Base-by-base conservation (phyloP, 2,888 invertebrate genomes). In the Cataglyphis cursor region DNA sequence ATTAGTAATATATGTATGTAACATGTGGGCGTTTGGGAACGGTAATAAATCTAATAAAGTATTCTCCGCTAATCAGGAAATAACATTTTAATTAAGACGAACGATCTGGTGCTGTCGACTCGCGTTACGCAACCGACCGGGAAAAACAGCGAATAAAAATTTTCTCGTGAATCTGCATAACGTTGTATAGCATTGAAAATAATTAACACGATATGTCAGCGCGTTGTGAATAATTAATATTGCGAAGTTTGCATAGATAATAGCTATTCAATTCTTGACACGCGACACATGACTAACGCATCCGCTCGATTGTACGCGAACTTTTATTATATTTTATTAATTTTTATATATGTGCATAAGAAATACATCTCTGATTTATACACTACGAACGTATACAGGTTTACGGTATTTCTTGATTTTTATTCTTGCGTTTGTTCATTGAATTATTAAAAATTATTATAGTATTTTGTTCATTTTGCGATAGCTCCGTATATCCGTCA, bases 11-110 rank as follows among this genome's bases (percentile, higher is more conserved):
- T 57, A 70, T 72, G 72, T 57, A 44, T 57, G 78, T 80, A 78
- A 78, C 72, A 59, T 72, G 70, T 62, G 70, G 57, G 61, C 54
- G 28, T 68, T 75, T 48, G 81, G 75, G 82, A 66, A 73, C 82
- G 83, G 73, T 88, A 85, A 90, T 91, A 90, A 91, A 91, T 92
- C 88, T 86, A 88, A 92, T 92, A 91, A 91, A 88, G 88, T 85
- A 90, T 91, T 88, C 87, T 68, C 81, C 86, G 73, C 87, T 88
- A 91, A 92, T 91, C 92, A 89, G 90, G 88, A 92, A 91, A 88
- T 91, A 90, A 91, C 85, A 85, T 85, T 83, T 88, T 90, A 92
- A 92, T 92, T 88, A 90, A 92, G 91, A 91, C 85, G 87, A 89
- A 91, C 89, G 92, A 90, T 86, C 88, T 57, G 72, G 78, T 62